Evolutionary conservation across 2,113 vertebrate genomes (phyloP), one percentile per base, ranked within the genome.

Genomic region (Prunella fulvescens): DNA sequence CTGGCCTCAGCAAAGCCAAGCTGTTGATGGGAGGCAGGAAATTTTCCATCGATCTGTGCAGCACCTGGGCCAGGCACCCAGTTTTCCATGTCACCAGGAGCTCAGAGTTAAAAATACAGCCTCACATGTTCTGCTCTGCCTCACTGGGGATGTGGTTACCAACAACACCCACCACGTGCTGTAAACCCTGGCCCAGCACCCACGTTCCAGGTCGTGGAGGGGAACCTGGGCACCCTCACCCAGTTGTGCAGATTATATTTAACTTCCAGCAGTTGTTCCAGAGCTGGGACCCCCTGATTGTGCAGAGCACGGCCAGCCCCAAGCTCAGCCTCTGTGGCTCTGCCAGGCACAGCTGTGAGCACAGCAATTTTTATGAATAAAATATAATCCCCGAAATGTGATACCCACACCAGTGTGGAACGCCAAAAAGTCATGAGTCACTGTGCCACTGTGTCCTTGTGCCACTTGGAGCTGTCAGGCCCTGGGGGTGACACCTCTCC

Each of bases 41-140:
- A 64, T 81, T 90, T 92, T 82, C 86, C 82, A 76, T 60, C 0
- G 0, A 51, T 79, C 57, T 51, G 13, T n/a, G 65, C 3, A 12
- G 57, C 92, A 88, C 86, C 86, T 77, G 88, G 73, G 50, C 54
- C 5, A 0, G 76, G 67, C 88, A 90, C 81, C 16, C 15, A 3
- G 77, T 91, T 95, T 96, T 95, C 93, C 73, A 51, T 89, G 84
- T 91, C 78, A 65, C 23, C 81, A 61, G 83, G 83, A 88, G 11
- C 37, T 62, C 8, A 3, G 78, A 92, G 95, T 87, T 97, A 96
- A 97, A 97, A 97, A 97, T 96, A 97, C 69, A 76, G 40, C n/a
- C 91, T 85, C 93, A 97, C 70, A 9, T 95, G 93, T 35, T 56
- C n/a, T 1, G 0, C 26, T 12, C 19, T 1, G 2, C 56, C 80